These are phyloP conservation scores for Drosophila kanekoi DNA, from an alignment of 2,888 invertebrate species.

Conservation along the genomic window DNA sequence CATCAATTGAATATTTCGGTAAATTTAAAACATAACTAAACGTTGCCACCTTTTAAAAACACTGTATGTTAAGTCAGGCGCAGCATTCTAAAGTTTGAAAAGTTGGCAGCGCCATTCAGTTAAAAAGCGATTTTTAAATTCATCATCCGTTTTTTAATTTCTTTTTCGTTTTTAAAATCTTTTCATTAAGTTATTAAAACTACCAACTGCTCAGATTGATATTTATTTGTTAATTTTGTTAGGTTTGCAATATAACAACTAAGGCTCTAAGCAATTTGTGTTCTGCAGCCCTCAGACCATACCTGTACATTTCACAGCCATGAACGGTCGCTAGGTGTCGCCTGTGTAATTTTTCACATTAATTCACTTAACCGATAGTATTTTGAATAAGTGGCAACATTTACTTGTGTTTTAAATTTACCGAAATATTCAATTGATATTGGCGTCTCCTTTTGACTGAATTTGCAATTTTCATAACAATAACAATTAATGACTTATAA, in stretches of 20 bases:
- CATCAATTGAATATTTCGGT: constrained; percentile 17
- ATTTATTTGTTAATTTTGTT: no score
- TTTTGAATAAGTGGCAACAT: not conserved
- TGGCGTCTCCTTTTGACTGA: not conserved
- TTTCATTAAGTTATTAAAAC: no score
- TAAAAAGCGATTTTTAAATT: not conserved
- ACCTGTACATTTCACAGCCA: no score
- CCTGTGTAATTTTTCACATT: no score
- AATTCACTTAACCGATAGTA: no score
- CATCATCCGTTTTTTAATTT: not conserved
- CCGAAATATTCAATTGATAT: not conserved
- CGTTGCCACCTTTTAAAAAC: constrained; percentile 10
- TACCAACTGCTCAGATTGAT: no score
- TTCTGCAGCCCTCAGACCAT: no score
- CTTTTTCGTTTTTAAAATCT: no score
- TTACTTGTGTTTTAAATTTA: constrained; percentile 1
- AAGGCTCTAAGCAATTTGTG: no score
- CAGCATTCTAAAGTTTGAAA: not conserved
- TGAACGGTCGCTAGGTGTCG: no score
- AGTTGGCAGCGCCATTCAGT: not conserved
- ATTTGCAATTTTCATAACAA: not conserved
- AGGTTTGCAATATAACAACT: no score
- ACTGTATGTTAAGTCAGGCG: not conserved
- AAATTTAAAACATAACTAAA: constrained; percentile 14
- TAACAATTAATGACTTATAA: not conserved